Base-by-base conservation (phyloP, 2,797 vertebrate genomes). In the Pipistrellus pygmaeus region DNA sequence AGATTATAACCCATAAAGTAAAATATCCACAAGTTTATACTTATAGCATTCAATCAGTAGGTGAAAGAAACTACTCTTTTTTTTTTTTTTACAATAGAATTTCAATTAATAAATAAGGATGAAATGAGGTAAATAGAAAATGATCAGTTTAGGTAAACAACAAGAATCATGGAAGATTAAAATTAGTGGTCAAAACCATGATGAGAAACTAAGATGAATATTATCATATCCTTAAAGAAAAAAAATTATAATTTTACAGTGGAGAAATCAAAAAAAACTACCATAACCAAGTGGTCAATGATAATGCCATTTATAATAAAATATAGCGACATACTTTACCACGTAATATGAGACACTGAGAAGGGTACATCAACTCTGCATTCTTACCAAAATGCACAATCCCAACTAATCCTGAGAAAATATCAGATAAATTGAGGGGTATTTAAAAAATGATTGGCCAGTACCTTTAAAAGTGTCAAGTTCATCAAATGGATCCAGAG, bases 31-130 rank as follows among this genome's bases (percentile, higher is more conserved):
- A 25, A 62, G n/a, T 41, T 6, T 32, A 71, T 75, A 87, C 38
- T 90, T n/a, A 27, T 7, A 51, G 57, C 64, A 92, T 30, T 76
- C 41, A 80, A 48, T 55, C 57, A 18, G 18, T 55, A 80, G 11
- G 3, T 48, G 35, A 64, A 53, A 20, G 32, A 85, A 32, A 44
- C 15, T n/a, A 60, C 6, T 66, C 72, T 72, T 95, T 95, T 46
- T 35, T n/a, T n/a, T 83, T 41, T 96, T 51, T 25, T 75, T 44
- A 64, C 35, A 69, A 85, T 69, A 41, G 6, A 90, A 77, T 85
- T 87, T 69, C 83, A 85, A 27, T 32, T 44, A 90, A 75, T 72
- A 68, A 72, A 88, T 73, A 25, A 75, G 20, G 75, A 92, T 84
- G 32, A 92, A 83, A 69, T 27, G 15, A 80, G 32, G 14, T 8